Evolutionary conservation across 2,113 vertebrate genomes (phyloP).

Genomic region (Rynchops niger): DNA sequence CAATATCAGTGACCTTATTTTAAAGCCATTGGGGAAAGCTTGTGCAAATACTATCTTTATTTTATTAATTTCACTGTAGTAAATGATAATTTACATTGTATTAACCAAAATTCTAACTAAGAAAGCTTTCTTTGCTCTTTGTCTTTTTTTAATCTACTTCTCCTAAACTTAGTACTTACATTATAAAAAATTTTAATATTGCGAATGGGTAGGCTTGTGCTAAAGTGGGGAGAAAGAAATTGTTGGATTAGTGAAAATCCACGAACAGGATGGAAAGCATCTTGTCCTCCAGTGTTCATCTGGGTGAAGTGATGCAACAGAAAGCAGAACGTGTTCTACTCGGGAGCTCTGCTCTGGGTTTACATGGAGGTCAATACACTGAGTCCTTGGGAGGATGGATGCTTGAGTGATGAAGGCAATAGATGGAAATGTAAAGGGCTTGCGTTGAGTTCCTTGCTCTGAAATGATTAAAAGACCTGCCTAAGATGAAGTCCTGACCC

Average conservation of each 20-base stretch:
- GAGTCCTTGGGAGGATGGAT: slow-evolving; percentile 6
- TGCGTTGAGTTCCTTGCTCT: background rate
- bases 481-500: slow-evolving; percentile 29
- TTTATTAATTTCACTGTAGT: background rate
- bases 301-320: background rate
- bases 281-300: background rate
- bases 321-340: background rate
- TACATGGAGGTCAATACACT: background rate
- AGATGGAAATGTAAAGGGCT: background rate
- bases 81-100: background rate
- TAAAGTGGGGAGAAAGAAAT: background rate
- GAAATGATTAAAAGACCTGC: slow-evolving; percentile 14
- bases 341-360: background rate
- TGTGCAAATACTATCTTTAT: background rate
- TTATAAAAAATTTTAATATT: background rate
- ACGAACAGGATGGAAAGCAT: background rate
- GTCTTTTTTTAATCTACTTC: background rate
- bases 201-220: background rate
- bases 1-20: background rate
- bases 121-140: background rate
- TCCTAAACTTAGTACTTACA: background rate
- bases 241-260: background rate
- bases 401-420: background rate
- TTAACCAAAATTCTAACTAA: background rate
- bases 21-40: background rate